Percentiles rank a stretch among this genome's conserved stretches.
These are phyloP conservation scores for Microctenopoma lineatum DNA, from an alignment of 2,797 vertebrate species.

Conservation along the genomic window DNA sequence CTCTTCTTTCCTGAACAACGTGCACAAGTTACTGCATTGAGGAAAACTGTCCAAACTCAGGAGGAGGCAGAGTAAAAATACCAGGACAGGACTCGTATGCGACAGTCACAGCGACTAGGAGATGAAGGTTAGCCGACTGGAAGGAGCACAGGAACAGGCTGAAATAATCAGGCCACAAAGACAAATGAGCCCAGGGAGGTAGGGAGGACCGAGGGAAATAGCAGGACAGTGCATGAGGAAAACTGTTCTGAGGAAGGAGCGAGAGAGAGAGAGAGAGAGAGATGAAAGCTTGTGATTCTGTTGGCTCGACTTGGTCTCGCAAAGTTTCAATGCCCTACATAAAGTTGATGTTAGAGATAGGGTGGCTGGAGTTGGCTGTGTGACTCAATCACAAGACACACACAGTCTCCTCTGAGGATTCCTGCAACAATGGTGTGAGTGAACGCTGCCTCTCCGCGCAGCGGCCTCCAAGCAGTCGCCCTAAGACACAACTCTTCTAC, in stretches of 20 bases:
- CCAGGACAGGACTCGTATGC: slow-evolving; percentile 48
- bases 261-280: slow-evolving; percentile 20
- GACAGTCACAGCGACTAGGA: slow-evolving; percentile 39
- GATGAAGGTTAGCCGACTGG: slow-evolving; percentile 67
- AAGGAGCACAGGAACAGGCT: slow-evolving; percentile 72
- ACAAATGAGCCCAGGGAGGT: slow-evolving; percentile 82
- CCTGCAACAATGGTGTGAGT: slow-evolving; percentile 47
- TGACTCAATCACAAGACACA: slow-evolving; percentile 63
- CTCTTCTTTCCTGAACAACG: slow-evolving; percentile 7
- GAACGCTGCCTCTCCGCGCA: slow-evolving; percentile 32
- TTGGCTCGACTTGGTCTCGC: slow-evolving; percentile 49
- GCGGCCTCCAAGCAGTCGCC: slow-evolving; percentile 26
- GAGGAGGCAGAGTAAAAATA: slow-evolving; percentile 38
- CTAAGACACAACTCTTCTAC: slow-evolving; percentile 39
- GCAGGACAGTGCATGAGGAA: slow-evolving; percentile 48
- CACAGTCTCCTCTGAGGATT: slow-evolving; percentile 61
- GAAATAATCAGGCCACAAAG: slow-evolving; percentile 86
- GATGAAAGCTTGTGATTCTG: slow-evolving; percentile 53
- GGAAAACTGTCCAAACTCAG: slow-evolving; percentile 43
- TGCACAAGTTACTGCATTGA: slow-evolving; percentile 22
- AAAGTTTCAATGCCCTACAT: slow-evolving; percentile 81
- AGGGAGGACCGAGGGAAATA: slow-evolving; percentile 56
- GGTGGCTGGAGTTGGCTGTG: slow-evolving; percentile 34
- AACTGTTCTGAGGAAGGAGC: slow-evolving; percentile 44
- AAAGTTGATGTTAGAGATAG: slow-evolving; percentile 62